Evolutionary conservation across 2,797 vertebrate genomes (phyloP), one percentile per base, ranked within the genome.

Genomic region (Channallabes apus): DNA sequence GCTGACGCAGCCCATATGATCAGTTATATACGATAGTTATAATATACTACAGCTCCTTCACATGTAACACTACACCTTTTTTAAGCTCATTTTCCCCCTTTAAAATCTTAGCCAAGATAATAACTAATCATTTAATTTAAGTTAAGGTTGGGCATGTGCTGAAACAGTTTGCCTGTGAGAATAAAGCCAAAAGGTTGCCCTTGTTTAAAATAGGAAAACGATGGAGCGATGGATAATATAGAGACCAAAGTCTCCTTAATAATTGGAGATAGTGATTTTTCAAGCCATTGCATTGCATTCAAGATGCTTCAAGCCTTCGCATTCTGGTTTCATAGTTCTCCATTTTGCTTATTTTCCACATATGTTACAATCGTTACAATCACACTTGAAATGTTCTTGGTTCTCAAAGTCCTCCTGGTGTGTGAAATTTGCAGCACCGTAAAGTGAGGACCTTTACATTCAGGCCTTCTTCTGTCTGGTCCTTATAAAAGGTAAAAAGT

Each of bases 341-440:
- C 32, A 5, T 82, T 59, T 41, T 5, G 22, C 29, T 51, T n/a
- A 20, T 12, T 67, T 51, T 24, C 59, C 27, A 32, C n/a, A 58
- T 76, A 76, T 54, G 38, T 75, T 67, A 87, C 80, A 86, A 83
- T 88, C 81, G 38, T 75, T 67, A 87, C 80, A 86, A 83, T 88
- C 81, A 79, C 80, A 64, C 84, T 82, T 79, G 72, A 76, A 73
- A 87, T 82, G 68, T 78, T 11, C 80, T 69, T 29, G 76, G 29
- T 46, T 88, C 61, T 38, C 6, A n/a, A 84, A 17, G 18, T 82
- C 73, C 64, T 88, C 83, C 84, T 85, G 83, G 80, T 87, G 80
- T 83, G 86, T 71, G 62, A 86, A 71, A 78, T 79, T 82, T 87
- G 87, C 87, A 88, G 87, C 88, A 88, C 90, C 87, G 65, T 86